Percentiles rank a stretch among this genome's conserved stretches.
Conservation (phyloP, 2,113 vertebrate species). For the Sigmodon hispidus region DNA sequence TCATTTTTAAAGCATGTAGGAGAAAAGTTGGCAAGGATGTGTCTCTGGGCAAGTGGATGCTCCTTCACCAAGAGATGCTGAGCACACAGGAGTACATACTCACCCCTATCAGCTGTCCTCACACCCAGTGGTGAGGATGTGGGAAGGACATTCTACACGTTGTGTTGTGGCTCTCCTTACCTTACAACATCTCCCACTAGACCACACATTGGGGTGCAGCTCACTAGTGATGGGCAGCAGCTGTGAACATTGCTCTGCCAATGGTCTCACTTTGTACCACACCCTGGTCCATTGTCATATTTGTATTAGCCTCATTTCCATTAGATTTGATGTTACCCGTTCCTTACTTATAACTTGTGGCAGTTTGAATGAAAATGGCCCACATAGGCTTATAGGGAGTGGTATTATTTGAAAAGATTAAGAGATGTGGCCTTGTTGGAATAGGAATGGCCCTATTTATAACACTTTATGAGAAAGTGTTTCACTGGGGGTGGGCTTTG, state of each 20-base stretch:
- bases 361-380: not conserved
- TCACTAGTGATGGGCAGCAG: rapidly evolving
- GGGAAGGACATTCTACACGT: rapidly evolving
- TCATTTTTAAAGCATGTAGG: slow-evolving; percentile 1
- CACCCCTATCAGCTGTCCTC: not conserved
- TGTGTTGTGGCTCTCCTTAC: not conserved
- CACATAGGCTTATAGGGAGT: not conserved
- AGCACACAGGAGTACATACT: not conserved
- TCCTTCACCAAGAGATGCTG: not conserved
- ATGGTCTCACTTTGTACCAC: not conserved
- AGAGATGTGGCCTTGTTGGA: not conserved
- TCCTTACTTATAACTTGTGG: not conserved
- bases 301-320: not conserved
- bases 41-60: not conserved
- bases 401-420: not conserved
- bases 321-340: not conserved
- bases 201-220: too few species aligned
- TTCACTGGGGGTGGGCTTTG: not conserved
- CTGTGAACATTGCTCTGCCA: not conserved
- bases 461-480: too few species aligned
- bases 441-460: not conserved
- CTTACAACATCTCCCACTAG: not conserved
- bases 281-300: not conserved
- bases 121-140: not conserved
- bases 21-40: not conserved